Evolutionary conservation across 2,797 vertebrate species (phyloP).

Genomic region (Helarctos malayanus): DNA sequence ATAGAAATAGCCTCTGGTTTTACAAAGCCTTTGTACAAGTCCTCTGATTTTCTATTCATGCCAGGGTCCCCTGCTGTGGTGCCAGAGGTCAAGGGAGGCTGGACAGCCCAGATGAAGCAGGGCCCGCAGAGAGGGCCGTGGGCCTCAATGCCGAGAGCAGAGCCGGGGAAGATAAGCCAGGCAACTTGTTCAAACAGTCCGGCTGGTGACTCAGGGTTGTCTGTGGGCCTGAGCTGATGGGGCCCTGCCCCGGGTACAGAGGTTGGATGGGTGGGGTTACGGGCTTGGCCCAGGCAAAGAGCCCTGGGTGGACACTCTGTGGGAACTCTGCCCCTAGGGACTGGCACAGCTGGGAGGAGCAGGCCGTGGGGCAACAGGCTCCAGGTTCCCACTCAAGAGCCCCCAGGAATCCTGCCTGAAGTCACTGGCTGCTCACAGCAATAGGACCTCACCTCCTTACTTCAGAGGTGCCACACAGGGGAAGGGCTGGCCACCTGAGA

Average conservation of each 20-base stretch:
- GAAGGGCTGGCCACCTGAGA: not conserved
- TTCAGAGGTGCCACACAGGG: too few species aligned
- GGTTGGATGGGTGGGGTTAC: not conserved
- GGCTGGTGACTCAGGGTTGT: not conserved
- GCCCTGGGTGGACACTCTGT: not conserved
- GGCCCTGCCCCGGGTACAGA: not conserved
- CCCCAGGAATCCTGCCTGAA: not conserved
- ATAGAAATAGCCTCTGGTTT: slow-evolving; percentile 57
- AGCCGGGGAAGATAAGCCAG: not conserved
- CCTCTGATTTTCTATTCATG: not conserved
- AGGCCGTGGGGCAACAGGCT: not conserved
- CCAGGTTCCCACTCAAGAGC: not conserved
- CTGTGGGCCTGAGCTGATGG: not conserved
- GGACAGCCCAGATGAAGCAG: not conserved
- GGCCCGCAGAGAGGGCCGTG: not conserved
- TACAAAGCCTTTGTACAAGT: not conserved
- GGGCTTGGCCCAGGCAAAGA: not conserved
- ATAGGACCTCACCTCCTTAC: not conserved
- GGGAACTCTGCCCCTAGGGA: not conserved
- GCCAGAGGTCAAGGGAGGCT: not conserved
- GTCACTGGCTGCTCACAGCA: not conserved
- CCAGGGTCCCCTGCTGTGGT: not conserved
- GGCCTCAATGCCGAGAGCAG: not conserved
- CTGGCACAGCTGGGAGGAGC: not conserved
- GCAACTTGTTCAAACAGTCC: not conserved